phyloP scores from a whole-genome alignment of 2,888 invertebrate genomes.

The Megalurothrips usitatus region DNA sequence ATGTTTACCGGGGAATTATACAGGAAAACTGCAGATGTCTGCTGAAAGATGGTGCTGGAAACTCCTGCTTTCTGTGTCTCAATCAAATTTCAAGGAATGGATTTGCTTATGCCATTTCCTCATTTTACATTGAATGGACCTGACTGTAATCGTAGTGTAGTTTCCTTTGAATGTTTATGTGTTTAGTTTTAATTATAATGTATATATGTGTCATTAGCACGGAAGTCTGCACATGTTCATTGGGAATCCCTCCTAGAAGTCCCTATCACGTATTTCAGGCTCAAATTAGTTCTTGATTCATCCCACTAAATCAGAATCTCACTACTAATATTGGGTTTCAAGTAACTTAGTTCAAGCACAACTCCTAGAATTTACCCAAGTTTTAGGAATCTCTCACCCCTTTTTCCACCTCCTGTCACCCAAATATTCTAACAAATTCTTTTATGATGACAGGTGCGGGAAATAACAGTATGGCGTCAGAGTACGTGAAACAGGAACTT shows the following conservation, averaged over 20 bases:
- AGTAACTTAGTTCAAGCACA: conserved; percentile 13
- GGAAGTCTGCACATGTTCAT: conserved; percentile 17
- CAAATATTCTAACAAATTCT: background rate
- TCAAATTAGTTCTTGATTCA: background rate
- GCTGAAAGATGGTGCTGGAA: conserved; percentile 17
- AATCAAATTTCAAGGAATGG: background rate
- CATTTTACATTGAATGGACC: background rate
- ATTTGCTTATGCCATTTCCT: background rate
- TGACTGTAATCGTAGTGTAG: conserved; percentile 21
- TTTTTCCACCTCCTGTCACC: background rate
- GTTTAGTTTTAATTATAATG: background rate
- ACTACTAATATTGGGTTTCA: background rate
- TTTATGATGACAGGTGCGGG: conserved; percentile 46
- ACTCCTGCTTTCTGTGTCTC: conserved; percentile 9
- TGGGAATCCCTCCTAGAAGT: background rate
- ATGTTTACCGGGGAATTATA: conserved; percentile 19
- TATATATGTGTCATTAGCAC: conserved; percentile 20
- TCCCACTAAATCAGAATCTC: background rate
- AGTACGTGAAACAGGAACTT: conserved; percentile 87
- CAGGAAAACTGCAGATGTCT: conserved; percentile 23
- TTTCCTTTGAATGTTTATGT: conserved; percentile 22
- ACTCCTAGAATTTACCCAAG: background rate
- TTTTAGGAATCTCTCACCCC: conserved; percentile 12
- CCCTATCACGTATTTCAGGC: conserved; percentile 15
- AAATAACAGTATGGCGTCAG: conserved; percentile 57